phyloP scores from a whole-genome alignment of 1,140 invertebrate genomes.

The Drosophila chauvacae region DNA sequence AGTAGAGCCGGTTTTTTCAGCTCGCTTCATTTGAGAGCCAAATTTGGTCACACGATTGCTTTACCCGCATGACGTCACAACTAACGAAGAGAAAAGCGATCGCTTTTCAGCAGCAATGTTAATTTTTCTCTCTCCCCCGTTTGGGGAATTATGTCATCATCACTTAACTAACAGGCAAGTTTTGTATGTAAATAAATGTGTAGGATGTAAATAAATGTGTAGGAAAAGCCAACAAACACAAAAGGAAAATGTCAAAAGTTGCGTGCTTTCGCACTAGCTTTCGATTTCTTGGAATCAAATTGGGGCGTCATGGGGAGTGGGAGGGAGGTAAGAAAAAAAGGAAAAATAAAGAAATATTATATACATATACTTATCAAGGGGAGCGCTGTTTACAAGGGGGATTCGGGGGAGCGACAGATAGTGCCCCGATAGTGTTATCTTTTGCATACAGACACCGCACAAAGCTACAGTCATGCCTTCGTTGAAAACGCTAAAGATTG shows the following conservation, averaged over 20 bases:
- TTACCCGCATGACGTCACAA: conserved; percentile 61
- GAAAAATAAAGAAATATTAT: conserved; percentile 5
- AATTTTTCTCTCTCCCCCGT: conserved; percentile 8
- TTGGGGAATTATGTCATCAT: conserved; percentile 67
- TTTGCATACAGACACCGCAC: conserved; percentile 1
- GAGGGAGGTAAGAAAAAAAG: neutral
- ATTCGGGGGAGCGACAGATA: conserved; percentile 9
- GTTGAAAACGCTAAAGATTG: conserved; percentile 17
- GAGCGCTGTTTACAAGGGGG: conserved; percentile 32
- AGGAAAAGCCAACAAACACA: conserved; percentile 17
- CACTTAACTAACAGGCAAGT: conserved; percentile 3
- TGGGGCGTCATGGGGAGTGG: conserved; percentile 9
- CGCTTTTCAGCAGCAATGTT: conserved; percentile 41
- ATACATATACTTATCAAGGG: conserved; percentile 10
- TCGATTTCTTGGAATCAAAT: conserved; percentile 56
- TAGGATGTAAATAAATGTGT: neutral
- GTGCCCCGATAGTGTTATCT: conserved; percentile 34
- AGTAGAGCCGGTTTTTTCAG: conserved; percentile 57
- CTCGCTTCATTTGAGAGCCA: conserved; percentile 50
- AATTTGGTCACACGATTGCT: conserved; percentile 65
- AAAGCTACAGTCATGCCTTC: conserved; percentile 30
- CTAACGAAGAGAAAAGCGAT: conserved; percentile 29
- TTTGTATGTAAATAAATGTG: neutral
- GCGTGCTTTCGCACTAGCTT: conserved; percentile 70
- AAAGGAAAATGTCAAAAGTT: conserved; percentile 68